Evolutionary conservation across 2,113 vertebrate genomes (phyloP).

Genomic region (Nothoprocta pentlandii): DNA sequence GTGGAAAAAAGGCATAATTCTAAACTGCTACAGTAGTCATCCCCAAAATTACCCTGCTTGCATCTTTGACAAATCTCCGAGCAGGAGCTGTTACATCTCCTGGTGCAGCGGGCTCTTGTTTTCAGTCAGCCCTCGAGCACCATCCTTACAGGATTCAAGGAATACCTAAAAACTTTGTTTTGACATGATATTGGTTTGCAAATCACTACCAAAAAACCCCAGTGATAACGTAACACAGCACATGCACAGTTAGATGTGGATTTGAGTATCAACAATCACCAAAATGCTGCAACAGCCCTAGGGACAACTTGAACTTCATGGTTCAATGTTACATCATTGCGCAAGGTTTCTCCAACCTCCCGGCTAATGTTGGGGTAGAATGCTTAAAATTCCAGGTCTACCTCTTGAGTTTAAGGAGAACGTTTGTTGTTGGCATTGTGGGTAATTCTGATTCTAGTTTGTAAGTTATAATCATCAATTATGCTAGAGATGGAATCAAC

Average conservation of each 20-base stretch:
- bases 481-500: not conserved
- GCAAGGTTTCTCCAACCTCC: not conserved
- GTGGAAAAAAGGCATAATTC: not conserved
- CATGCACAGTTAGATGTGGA: not conserved
- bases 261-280: not conserved
- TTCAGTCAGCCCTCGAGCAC: not conserved
- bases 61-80: not conserved
- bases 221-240: not conserved
- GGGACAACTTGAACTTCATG: not conserved
- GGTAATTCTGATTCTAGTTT: not conserved
- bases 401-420: not conserved
- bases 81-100: not conserved
- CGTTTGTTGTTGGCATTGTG: not conserved
- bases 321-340: not conserved
- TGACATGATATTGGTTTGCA: not conserved
- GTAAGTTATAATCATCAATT: not conserved
- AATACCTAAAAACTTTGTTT: not conserved
- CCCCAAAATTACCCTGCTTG: not conserved
- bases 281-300: not conserved
- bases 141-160: not conserved
- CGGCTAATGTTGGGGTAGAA: not conserved
- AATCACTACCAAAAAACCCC: not conserved
- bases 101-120: not conserved
- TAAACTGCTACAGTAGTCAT: not conserved
- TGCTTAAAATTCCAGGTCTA: not conserved